Base-by-base conservation (phyloP, 2,113 vertebrate genomes). In the Ptyas mucosa region DNA sequence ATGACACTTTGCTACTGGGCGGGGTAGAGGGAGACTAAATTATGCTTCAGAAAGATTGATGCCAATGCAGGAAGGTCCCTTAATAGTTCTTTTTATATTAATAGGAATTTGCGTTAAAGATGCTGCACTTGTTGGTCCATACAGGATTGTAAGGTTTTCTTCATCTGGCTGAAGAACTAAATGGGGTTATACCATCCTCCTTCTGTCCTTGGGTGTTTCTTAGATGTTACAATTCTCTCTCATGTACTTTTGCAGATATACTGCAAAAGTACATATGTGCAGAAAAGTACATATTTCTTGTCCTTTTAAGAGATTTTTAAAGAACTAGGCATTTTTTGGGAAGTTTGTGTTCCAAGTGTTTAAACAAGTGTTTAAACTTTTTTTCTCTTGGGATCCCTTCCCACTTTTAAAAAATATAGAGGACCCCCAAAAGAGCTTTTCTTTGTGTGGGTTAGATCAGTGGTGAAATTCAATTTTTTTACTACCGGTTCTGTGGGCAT, bases 21-120 rank as follows among this genome's bases (percentile, higher is more conserved):
- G 10, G 57, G 12, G 1, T 14, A 88, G n/a, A 94, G 88, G 94
- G 96, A 96, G 95, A 94, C 95, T 96, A 95, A 96, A 96, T 94
- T 96, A 61, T 90, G 58, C 93, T 95, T 94, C 93, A 94, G 96
- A 93, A 96, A 96, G 91, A 93, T 96, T 97, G 96, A 97, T 91
- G 90, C 23, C 94, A 94, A 96, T 94, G 92, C 89, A 95, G 18
- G 75, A 81, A 81, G 18, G 18, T 81, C 43, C 20, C 75, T 81
- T 81, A 81, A 81, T 81, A 43, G 75, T 43, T 43, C 75, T 39
- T 81, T 81, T 43, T 81, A 81, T 81, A 21, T 81, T 81, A 43
- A 43, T 43, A 23, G 34, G 75, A 21, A 8, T 8, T 20, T 81
- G 34, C 0, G 3, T 8, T 81, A 81, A 81, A 34, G 18, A 75